Evolutionary conservation across 2,797 vertebrate genomes (phyloP), one percentile per base, ranked within the genome.

Genomic region (Lutjanus campechanus): DNA sequence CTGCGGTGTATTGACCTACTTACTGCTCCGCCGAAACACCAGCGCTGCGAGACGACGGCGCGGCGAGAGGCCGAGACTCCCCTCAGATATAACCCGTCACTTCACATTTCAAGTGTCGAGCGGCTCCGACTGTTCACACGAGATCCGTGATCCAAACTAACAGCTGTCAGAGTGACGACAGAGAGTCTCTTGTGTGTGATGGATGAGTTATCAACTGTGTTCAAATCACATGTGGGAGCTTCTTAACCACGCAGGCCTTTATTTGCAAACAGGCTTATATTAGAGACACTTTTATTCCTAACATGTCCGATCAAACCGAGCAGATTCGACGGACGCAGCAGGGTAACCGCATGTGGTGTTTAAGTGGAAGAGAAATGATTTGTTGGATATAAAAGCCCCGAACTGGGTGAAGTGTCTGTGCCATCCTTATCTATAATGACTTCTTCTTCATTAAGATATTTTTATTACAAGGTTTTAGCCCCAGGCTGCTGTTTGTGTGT

Each of bases 351-450:
- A 50, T 36, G 11, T 25, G 36, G 17, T 61, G 36, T 7, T 82
- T 12, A 53, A 44, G 11, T 9, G 1, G 7, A 70, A 15, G 51
- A 55, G 11, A 9, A 56, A 46, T 51, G 6, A 68, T 49, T 64
- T 51, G 64, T n/a, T 40, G 49, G 12, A 60, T 22, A 20, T 63
- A 36, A 69, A 80, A 46, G 59, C 29, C 50, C 69, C n/a, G 7
- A 40, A 20, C 3, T 46, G 22, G 55, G 25, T 59, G 43, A 47
- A 62, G 60, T 50, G 68, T 44, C 6, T 17, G 44, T 51, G 64
- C 60, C 44, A 0, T 60, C 19, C 12, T 76, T 85, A 81, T 86
- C 84, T 86, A 53, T 81, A 81, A 86, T 83, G 44, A 83, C 77
- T 84, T 82, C 13, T 58, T 69, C 69, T 67, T 74, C 83, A 77